A percentile compares a stretch with the other conserved stretches of the same genome.
These are phyloP conservation scores for Drosophila bunnanda DNA, from an alignment of 2,888 invertebrate genomes.

Conservation along the genomic window DNA sequence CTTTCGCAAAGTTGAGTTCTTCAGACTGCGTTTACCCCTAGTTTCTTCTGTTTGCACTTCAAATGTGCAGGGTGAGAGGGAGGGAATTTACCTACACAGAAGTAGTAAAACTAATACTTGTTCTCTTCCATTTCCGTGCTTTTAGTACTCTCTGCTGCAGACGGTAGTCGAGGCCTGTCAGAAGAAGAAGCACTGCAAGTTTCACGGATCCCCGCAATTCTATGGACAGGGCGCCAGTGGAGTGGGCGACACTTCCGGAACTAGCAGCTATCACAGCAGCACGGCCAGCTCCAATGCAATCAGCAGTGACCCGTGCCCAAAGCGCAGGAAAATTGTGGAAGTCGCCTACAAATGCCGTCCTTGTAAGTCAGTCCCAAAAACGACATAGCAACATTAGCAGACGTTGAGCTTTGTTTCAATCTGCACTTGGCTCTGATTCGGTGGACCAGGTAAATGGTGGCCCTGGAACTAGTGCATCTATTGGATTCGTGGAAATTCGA, in stretches of 20 bases:
- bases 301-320: slow-evolving; percentile 92
- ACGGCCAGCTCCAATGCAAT: slow-evolving; percentile 81
- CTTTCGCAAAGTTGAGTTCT: background rate
- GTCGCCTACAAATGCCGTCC: slow-evolving; percentile 98
- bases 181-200: slow-evolving; percentile 96
- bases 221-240: slow-evolving; percentile 89
- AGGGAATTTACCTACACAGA: background rate
- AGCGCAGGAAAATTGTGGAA: slow-evolving; percentile 95
- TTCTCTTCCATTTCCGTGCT: background rate
- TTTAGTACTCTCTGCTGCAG: slow-evolving; percentile 95
- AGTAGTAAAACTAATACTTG: slow-evolving; percentile 49
- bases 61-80: background rate
- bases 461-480: background rate
- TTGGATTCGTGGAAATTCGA: slow-evolving; percentile 11
- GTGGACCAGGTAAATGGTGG: slow-evolving; percentile 45
- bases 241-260: slow-evolving; percentile 82
- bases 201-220: slow-evolving; percentile 93
- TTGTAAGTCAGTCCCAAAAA: slow-evolving; percentile 88
- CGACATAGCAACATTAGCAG: background rate
- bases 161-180: slow-evolving; percentile 97
- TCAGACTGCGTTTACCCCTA: background rate
- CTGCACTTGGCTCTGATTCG: slow-evolving; percentile 55
- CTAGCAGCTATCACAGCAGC: slow-evolving; percentile 83
- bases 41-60: slow-evolving; percentile 46
- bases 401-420: background rate